Base-by-base conservation (phyloP, 2,888 invertebrate species). In the Apocheima hispidaria region DNA sequence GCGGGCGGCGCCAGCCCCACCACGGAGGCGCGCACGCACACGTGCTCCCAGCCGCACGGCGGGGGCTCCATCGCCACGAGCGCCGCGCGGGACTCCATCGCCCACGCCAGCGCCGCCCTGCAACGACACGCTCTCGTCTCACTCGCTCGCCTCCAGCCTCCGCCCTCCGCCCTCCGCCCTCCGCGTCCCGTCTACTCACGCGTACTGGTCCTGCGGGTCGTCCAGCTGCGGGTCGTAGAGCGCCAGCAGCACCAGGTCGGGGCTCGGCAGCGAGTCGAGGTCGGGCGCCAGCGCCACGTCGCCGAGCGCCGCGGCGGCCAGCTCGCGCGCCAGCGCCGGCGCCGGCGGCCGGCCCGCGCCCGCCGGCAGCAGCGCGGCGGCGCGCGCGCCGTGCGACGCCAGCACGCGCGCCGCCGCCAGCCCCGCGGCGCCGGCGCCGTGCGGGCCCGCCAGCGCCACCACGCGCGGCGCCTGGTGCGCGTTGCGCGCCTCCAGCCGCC, bases 401-500 rank as follows among this genome's bases (percentile, higher is more conserved):
- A 98, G 93, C 84, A 98, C 96, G 12, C 98, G 94, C 28, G 96
- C 96, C 51, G 96, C 95, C 74, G 95, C 95, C 16, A 97, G 94
- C 21, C 95, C 97, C 12, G 73, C 76, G 48, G 79, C 85, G 68
- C 84, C 84, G 2, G 93, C 93, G 78, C 93, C 92, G 84, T 96
- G 95, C 28, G 96, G 93, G 49, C 95, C 95, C 71, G 95, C 95
- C 61, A 98, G 92, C 64, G 96, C 95, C 56, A 96, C 96, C 49
- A 97, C 96, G 46, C 94, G 94, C 55, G 98, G 98, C 93, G 95
- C 94, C 89, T 98, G 98, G 90, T 98, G 98, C 65, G 95, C 95
- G 87, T 98, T 98, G 75, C 96, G 95, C 44, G 97, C 96, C 81
- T 96, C 97, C 58, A 98, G 92, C 54, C 98, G 93, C 75, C 97